phyloP scores from a whole-genome alignment of 1,140 invertebrate genomes.

The Centruroides vittatus region DNA sequence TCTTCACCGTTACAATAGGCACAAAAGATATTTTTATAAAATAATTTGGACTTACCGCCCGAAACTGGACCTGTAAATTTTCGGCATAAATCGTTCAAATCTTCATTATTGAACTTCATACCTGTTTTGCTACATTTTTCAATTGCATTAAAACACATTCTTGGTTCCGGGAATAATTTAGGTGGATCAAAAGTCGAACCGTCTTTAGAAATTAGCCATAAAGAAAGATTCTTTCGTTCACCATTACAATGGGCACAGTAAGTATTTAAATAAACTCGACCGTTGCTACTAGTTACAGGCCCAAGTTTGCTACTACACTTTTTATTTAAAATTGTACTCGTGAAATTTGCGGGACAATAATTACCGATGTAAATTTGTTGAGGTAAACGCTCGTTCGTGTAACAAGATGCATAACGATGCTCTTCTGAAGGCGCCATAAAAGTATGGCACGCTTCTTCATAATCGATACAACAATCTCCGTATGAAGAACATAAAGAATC shows the following conservation, averaged over 20 bases:
- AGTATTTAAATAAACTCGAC: constrained; percentile 3
- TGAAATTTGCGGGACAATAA: no score
- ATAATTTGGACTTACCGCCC: neutral
- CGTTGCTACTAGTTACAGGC: constrained; percentile 1
- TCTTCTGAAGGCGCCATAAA: no score
- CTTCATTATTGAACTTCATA: no score
- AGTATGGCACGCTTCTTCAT: neutral
- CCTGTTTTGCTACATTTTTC: no score
- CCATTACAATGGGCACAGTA: constrained; percentile 11
- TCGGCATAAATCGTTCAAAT: neutral
- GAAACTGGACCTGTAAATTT: neutral
- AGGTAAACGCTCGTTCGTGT: no score
- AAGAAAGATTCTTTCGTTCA: neutral
- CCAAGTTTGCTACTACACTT: neutral
- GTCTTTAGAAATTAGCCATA: no score
- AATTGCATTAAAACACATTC: no score
- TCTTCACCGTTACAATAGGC: constrained; percentile 4
- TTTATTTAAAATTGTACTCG: no score
- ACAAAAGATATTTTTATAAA: constrained; percentile 16
- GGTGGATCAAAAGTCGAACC: no score
- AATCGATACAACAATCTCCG: constrained; percentile 9
- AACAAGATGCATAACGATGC: no score
- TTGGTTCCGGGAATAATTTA: no score
- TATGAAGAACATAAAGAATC: constrained; percentile 2
- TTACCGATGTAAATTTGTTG: no score